Base-by-base conservation (phyloP, 1,140 invertebrate species). In the Drosophila tropicalis region DNA sequence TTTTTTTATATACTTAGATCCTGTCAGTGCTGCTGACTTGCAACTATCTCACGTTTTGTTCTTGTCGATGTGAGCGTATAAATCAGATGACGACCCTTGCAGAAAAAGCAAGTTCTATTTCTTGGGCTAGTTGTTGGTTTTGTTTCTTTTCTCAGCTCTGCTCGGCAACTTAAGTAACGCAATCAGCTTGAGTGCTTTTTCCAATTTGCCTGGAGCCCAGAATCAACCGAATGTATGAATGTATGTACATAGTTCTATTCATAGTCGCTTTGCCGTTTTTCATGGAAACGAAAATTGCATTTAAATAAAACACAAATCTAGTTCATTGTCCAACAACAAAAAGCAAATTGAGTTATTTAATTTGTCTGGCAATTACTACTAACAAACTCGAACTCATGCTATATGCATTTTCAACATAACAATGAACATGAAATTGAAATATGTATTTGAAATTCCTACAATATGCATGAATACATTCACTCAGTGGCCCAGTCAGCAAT, bases 121-220 rank as follows among this genome's bases (percentile, higher is more conserved):
- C 44, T 51, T 51, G 44, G 1, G 9, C 17, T 12, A 22, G 44
- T 51, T 51, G 44, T 51, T 51, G 44, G 1, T 47, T 5, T 47
- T 47, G 15, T 64, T 54, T 62, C 55, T 60, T 60, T 64, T 10
- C 12, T 39, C 36, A 63, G 22, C 72, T 65, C 70, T 63, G 22
- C 72, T 60, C 56, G 73, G 54, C 72, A 76, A 76, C 72, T 76
- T 82, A 81, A 81, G 79, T 81, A 77, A 77, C 73, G 70, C 79
- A 81, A 81, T 81, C 79, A 81, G 66, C 40, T 70, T 62, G 70
- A 81, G 79, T 81, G 79, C 79, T 81, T 81, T 81, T 81, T 51
- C 70, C 73, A 72, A 81, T 81, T 72, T 74, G 36, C 55, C 54
- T 22, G 22, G 15, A 57, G 19, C 34, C 41, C 44, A 29, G 44